Base-by-base conservation (phyloP, 1,140 invertebrate genomes). In the Penaeus chinensis region DNA sequence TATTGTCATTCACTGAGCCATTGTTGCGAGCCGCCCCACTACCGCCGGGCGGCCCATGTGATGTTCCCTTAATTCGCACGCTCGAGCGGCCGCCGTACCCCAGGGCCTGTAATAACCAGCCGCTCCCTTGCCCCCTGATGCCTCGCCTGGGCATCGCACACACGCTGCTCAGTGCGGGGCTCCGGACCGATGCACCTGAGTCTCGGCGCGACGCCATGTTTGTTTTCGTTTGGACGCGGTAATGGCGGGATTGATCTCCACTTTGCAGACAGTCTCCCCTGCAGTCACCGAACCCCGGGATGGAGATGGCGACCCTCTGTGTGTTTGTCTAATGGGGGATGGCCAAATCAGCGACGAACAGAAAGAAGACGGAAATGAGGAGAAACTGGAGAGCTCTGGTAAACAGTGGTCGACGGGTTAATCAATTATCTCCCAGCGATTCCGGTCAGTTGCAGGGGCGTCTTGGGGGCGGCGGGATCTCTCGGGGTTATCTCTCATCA, bases 401-500 rank as follows among this genome's bases (percentile, higher is more conserved):
- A 63, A 65, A 37, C 42, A 63, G 60, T 61, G 80, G 37, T 24
- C 24, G 27, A 47, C 81, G 69, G 32, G 65, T n/a, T 82, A 82
- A 82, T 82, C 63, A 82, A 66, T 82, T 82, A 82, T 47, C 62
- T 37, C 62, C 24, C 37, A 22, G n/a, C 42, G 74, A 54, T 77
- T 37, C 37, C 60, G 63, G 54, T 54, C 54, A 54, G 54, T 54
- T 54, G 54, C 54, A 54, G 54, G 54, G 54, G 54, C 54, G 54
- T 54, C 54, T 54, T 54, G 16, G 54, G 60, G 61, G 80, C 32
- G 81, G 81, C 27, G 5, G 32, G 63, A 71, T 69, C 81, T 71
- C 62, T 37, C 20, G 81, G 81, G 81, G 63, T 82, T 82, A 82
- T 82, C 81, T 82, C 54, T 69, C 81, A 82, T 82, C 81, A 82